Percentiles rank a stretch among this genome's conserved stretches.
These are phyloP conservation scores for Apamea monoglypha DNA, from an alignment of 2,888 invertebrate species.

Conservation along the genomic window DNA sequence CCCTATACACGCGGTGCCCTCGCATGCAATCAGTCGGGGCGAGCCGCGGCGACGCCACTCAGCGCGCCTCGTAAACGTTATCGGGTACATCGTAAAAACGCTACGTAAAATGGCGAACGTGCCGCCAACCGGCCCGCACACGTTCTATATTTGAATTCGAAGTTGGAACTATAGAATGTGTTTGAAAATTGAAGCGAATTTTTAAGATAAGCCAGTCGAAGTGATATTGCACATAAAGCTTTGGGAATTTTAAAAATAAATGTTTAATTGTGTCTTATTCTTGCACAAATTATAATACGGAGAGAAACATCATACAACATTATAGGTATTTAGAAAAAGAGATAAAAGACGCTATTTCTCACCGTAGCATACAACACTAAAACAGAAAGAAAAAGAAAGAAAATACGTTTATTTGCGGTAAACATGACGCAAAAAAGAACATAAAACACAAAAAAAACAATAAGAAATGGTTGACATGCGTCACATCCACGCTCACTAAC, in stretches of 20 bases:
- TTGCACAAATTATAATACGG: not conserved
- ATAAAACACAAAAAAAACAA: too few species aligned
- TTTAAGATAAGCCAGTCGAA: conserved; percentile 6
- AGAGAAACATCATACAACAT: too few species aligned
- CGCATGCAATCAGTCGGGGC: conserved; percentile 87
- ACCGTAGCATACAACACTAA: too few species aligned
- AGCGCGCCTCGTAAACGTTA: conserved; percentile 89
- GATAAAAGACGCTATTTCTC: not conserved
- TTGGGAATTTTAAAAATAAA: not conserved
- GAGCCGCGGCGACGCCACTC: conserved; percentile 89
- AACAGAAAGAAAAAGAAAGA: too few species aligned
- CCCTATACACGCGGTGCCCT: conserved; percentile 69
- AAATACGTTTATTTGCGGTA: too few species aligned
- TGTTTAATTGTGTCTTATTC: not conserved
- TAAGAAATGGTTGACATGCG: too few species aligned
- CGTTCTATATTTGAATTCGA: conserved; percentile 63
- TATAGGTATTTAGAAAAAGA: not conserved
- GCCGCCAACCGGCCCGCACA: conserved; percentile 72
- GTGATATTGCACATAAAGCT: conserved; percentile 1
- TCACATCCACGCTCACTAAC: too few species aligned
- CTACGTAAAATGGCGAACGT: conserved; percentile 87
- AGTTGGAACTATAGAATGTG: conserved; percentile 51
- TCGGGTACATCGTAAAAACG: conserved; percentile 89
- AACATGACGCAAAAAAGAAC: too few species aligned
- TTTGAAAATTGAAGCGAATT: conserved; percentile 32